Conservation (phyloP, 2,797 vertebrate genomes). For the Telmatherina bonti region DNA sequence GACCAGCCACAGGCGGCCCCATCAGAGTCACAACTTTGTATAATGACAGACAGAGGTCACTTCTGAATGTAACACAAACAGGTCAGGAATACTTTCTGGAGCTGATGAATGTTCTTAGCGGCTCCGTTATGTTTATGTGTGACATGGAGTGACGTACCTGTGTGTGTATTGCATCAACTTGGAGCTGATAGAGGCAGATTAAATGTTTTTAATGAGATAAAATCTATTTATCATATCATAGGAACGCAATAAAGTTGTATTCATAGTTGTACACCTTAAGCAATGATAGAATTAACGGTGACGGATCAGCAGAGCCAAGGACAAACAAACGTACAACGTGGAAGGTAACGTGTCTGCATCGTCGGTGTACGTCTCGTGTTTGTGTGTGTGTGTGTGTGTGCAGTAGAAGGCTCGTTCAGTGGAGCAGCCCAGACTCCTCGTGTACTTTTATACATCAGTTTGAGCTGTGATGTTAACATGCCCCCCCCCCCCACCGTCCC, state of each 20-base stretch:
- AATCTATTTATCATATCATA: constrained; percentile 14
- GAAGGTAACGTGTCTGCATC: constrained; percentile 52
- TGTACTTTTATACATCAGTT: constrained; percentile 40
- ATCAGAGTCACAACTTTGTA: constrained; percentile 12
- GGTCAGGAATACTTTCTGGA: constrained; percentile 53
- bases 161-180: constrained; percentile 39
- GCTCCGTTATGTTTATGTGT: constrained; percentile 50
- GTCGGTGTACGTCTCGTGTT: constrained; percentile 49
- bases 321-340: constrained; percentile 43
- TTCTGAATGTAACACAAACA: constrained; percentile 75
- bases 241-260: constrained; percentile 6
- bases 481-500: too few species aligned
- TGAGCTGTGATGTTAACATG: constrained; percentile 53
- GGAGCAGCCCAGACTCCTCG: constrained; percentile 31
- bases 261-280: constrained; percentile 37
- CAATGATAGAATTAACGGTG: constrained; percentile 26
- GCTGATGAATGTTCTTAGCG: constrained; percentile 68
- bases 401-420: constrained; percentile 17
- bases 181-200: background rate
- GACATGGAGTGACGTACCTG: constrained; percentile 56
- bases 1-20: constrained; percentile 25
- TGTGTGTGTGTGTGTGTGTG: constrained; percentile 46
- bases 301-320: constrained; percentile 49
- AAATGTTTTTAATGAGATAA: background rate
- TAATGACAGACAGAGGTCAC: constrained; percentile 63